These are phyloP conservation scores for Drosophila equinoxialis DNA, from an alignment of 1,140 invertebrate species.

Conservation along the genomic window DNA sequence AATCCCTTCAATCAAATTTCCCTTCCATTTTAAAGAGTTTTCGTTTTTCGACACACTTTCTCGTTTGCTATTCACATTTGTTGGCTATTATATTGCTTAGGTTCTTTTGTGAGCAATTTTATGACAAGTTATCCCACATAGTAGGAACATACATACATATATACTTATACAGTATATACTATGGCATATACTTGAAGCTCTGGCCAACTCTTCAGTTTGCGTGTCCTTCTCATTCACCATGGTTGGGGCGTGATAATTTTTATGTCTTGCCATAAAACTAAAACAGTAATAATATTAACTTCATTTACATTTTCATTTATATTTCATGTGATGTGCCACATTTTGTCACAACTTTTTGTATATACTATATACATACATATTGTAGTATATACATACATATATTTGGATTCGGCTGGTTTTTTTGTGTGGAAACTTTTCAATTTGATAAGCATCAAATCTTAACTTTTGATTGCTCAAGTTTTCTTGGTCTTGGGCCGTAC, in stretches of 20 bases:
- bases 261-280: constrained; percentile 81
- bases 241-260: constrained; percentile 78
- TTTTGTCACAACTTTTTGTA: constrained; percentile 13
- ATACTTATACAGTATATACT: background rate
- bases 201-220: constrained; percentile 26
- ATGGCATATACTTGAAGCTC: background rate
- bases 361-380: background rate
- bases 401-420: background rate
- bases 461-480: constrained; percentile 80
- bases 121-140: constrained; percentile 35
- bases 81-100: constrained; percentile 19
- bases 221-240: constrained; percentile 38
- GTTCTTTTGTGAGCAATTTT: constrained; percentile 28
- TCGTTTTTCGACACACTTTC: background rate
- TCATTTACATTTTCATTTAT: constrained; percentile 80
- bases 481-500: constrained; percentile 11
- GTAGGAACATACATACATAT: background rate
- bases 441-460: constrained; percentile 75
- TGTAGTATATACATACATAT: too few relatives aligned
- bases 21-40: background rate
- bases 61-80: background rate
- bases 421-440: constrained; percentile 64
- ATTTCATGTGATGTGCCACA: constrained; percentile 53
- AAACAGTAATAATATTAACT: constrained; percentile 82
- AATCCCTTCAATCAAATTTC: too few relatives aligned